These are phyloP conservation scores for Trissonchulus latispiculum DNA, from an alignment of 2,888 invertebrate species.

Conservation along the genomic window DNA sequence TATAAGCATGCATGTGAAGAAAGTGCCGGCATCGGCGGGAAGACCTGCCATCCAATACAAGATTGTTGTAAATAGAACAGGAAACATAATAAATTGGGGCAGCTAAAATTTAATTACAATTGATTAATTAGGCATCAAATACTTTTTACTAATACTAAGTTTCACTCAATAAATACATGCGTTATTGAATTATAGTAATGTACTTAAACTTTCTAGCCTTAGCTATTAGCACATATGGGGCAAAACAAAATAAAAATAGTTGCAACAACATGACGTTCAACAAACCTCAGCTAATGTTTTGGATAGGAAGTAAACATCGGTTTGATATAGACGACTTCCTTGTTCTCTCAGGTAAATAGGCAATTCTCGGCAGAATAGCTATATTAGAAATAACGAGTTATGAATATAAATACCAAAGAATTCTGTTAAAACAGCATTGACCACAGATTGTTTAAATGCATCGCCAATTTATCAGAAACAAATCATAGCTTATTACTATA, in stretches of 20 bases:
- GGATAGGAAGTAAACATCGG: conserved; percentile 75
- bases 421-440: too few species aligned
- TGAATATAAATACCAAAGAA: too few species aligned
- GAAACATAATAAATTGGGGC: conserved; percentile 71
- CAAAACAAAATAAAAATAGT: neutral
- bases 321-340: conserved; percentile 76
- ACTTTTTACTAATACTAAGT: neutral
- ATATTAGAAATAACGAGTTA: too few species aligned
- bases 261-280: too few species aligned
- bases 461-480: too few species aligned
- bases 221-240: too few species aligned
- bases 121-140: neutral
- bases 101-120: conserved; percentile 48
- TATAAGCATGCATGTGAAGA: conserved; percentile 54
- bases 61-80: conserved; percentile 67
- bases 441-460: too few species aligned
- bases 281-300: conserved; percentile 67
- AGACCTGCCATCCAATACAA: conserved; percentile 69
- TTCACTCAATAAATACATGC: too few species aligned
- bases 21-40: conserved; percentile 43
- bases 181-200: too few species aligned
- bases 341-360: conserved; percentile 81
- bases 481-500: too few species aligned
- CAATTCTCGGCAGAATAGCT: conserved; percentile 80
- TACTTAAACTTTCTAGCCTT: too few species aligned